Evolutionary conservation across 1,140 invertebrate species (phyloP).

Genomic region (Philotrypesis tridentata): DNA sequence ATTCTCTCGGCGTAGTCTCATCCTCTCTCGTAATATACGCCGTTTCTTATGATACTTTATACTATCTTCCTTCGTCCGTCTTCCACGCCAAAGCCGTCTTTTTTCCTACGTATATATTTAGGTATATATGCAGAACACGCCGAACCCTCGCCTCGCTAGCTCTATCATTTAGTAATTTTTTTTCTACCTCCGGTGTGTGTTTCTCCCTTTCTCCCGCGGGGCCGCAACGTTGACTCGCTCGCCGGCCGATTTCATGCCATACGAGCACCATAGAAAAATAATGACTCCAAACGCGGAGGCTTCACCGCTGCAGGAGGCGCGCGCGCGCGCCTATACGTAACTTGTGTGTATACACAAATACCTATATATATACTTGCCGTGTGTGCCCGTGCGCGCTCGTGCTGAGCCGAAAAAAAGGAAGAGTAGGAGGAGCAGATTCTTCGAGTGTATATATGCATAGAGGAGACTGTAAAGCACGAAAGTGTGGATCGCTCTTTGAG

Average conservation of each 20-base stretch:
- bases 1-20: conserved; percentile 5
- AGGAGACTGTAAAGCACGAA: neutral
- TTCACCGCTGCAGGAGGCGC: conserved; percentile 28
- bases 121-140: neutral
- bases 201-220: conserved; percentile 21
- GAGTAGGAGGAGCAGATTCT: neutral
- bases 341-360: neutral
- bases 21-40: conserved; percentile 27
- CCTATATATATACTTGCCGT: neutral
- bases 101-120: conserved; percentile 16
- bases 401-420: conserved; percentile 15
- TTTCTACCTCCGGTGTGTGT: conserved; percentile 19
- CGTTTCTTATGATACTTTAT: conserved; percentile 42
- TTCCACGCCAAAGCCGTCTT: conserved; percentile 30
- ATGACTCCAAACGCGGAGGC: conserved; percentile 27
- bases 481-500: conserved; percentile 31
- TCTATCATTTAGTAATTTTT: conserved; percentile 41
- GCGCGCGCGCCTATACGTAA: conserved; percentile 1
- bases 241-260: conserved; percentile 45
- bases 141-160: neutral
- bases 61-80: conserved; percentile 29
- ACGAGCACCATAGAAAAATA: conserved; percentile 39
- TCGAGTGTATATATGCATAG: too few species aligned
- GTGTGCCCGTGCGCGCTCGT: conserved; percentile 1
- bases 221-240: conserved; percentile 45